A percentile compares a stretch with the other conserved stretches of the same genome.
Evolutionary conservation across 2,797 vertebrate species (phyloP).

Genomic region (Acanthopagrus latus): DNA sequence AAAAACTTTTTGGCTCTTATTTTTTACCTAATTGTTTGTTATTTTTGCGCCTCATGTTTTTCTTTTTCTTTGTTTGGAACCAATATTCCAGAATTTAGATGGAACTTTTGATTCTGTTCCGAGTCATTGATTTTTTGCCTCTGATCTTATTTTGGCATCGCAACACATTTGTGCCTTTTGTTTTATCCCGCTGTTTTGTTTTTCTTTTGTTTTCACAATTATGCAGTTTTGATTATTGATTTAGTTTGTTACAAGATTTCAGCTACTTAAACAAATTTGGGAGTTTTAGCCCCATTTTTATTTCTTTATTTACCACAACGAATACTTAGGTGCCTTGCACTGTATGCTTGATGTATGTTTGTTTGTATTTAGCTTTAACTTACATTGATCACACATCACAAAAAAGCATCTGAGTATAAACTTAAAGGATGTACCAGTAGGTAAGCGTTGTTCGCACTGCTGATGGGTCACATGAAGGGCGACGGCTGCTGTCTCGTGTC

Average conservation of each 20-base stretch:
- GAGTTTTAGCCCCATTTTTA: neutral
- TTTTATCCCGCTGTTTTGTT: neutral
- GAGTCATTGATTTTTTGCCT: neutral
- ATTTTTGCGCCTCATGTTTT: no score
- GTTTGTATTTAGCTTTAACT: neutral
- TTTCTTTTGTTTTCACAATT: no score
- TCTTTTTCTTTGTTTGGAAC: no score
- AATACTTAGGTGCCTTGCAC: no score
- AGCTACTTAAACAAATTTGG: neutral
- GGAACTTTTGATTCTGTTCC: no score
- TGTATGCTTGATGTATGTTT: no score
- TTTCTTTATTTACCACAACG: neutral
- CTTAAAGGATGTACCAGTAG: neutral
- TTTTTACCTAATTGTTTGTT: neutral
- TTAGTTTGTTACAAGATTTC: neutral
- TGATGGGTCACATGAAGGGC: neutral
- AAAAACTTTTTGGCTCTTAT: neutral
- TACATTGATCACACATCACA: neutral
- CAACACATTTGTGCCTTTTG: neutral
- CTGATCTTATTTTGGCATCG: neutral
- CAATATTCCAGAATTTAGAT: no score
- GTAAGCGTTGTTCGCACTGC: neutral
- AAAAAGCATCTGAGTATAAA: no score
- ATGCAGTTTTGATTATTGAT: neutral
- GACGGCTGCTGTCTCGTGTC: neutral